Evolutionary conservation across 1,140 invertebrate species (phyloP).

Genomic region (Scaptomyza pallida): DNA sequence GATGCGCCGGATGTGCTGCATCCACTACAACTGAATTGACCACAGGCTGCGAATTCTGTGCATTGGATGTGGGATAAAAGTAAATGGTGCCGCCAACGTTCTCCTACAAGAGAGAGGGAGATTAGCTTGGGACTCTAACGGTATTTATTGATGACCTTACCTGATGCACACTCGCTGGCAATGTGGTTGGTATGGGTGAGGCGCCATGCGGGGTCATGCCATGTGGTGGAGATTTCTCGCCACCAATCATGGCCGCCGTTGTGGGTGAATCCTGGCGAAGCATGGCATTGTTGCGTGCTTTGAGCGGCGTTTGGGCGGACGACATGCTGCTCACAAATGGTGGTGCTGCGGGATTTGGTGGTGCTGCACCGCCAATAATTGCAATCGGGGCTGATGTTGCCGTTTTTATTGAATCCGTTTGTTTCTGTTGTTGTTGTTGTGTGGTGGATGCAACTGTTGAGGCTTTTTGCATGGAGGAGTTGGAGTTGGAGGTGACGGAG

Average conservation of each 20-base stretch:
- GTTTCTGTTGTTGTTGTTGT: conserved; percentile 2
- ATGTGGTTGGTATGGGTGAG: conserved; percentile 75
- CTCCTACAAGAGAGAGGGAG: conserved; percentile 86
- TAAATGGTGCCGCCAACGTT: conserved; percentile 97
- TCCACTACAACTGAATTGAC: conserved; percentile 74
- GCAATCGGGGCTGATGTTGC: conserved; percentile 62
- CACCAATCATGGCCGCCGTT: conserved; percentile 50
- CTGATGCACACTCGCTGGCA: conserved; percentile 85
- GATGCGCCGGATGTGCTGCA: conserved; percentile 56
- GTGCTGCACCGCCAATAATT: conserved; percentile 50
- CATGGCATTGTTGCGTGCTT: conserved; percentile 63
- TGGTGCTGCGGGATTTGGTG: conserved; percentile 68
- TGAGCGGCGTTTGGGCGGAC: conserved; percentile 72
- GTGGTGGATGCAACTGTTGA: not conserved
- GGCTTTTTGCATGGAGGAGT: conserved; percentile 74
- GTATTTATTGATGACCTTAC: conserved; percentile 58
- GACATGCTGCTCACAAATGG: conserved; percentile 70
- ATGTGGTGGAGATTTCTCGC: conserved; percentile 78
- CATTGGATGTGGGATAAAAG: conserved; percentile 89
- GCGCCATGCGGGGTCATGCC: conserved; percentile 79
- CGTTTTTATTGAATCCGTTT: conserved; percentile 47
- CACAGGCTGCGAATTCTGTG: conserved; percentile 73
- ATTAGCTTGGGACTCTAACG: conserved; percentile 38
- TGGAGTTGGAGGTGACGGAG: too few species aligned
- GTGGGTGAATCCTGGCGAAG: conserved; percentile 79